A percentile compares a stretch with the other conserved stretches of the same genome.
Conservation (phyloP, 2,797 vertebrate genomes). For the Sebastes itinus region DNA sequence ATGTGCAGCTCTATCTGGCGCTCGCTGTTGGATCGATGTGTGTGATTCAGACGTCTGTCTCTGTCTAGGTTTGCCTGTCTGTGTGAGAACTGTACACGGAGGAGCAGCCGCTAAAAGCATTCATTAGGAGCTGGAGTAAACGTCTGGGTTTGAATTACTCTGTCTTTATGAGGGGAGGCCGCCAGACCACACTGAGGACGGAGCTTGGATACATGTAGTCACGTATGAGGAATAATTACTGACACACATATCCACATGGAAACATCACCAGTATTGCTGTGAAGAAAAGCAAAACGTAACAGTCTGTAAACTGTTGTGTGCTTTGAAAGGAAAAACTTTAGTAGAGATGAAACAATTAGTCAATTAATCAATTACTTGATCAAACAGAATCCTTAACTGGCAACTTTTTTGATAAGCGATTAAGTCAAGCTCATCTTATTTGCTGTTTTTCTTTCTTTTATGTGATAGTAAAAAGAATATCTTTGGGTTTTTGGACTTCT, state of each 20-base stretch:
- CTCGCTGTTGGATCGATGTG: not conserved
- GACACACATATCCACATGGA: slow-evolving; percentile 4
- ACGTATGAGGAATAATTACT: not conserved
- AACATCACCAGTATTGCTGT: not conserved
- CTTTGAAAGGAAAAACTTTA: not conserved
- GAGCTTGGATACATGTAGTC: not conserved
- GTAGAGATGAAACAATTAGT: not conserved
- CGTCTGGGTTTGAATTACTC: slow-evolving; percentile 47
- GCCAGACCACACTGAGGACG: slow-evolving; percentile 21
- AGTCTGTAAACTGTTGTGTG: not conserved
- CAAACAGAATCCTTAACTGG: not conserved
- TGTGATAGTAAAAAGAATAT: not conserved
- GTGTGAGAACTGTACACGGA: not conserved
- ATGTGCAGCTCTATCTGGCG: not conserved
- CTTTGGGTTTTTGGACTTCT: not conserved
- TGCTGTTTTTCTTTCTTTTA: not conserved
- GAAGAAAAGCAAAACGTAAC: not conserved
- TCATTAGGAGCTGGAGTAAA: slow-evolving; percentile 55
- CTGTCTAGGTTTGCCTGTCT: slow-evolving; percentile 23
- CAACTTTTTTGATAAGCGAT: not conserved
- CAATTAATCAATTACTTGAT: not conserved
- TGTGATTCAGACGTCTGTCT: slow-evolving; percentile 9
- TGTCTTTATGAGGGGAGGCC: slow-evolving; percentile 30
- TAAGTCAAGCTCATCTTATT: not conserved
- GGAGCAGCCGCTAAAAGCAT: slow-evolving; percentile 42